Evolutionary conservation across 2,797 vertebrate species (phyloP).

Genomic region (Cheirogaleus major): DNA sequence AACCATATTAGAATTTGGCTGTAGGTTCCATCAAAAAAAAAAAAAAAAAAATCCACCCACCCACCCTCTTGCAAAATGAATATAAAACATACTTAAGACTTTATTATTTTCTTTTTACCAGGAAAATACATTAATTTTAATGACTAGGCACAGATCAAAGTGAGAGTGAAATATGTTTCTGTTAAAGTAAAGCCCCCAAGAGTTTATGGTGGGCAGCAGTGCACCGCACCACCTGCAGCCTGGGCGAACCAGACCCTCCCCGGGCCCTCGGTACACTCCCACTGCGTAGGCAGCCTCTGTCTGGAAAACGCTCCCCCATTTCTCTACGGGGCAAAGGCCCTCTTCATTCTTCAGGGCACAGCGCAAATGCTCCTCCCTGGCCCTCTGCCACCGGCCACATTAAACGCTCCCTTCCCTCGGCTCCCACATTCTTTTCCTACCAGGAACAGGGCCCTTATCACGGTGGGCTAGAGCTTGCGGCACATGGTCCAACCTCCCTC

Average conservation of each 20-base stretch:
- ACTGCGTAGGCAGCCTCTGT: no score
- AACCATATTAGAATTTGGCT: conserved; percentile 16
- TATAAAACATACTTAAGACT: neutral
- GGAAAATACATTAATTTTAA: conserved; percentile 41
- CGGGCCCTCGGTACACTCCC: neutral
- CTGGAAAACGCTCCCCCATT: neutral
- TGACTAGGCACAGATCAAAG: conserved; percentile 45
- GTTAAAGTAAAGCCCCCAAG: neutral
- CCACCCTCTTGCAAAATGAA: neutral
- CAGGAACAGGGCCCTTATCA: neutral
- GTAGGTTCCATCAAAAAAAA: neutral
- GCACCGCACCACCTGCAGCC: neutral
- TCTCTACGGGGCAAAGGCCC: neutral
- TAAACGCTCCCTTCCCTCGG: neutral
- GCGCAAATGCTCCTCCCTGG: neutral
- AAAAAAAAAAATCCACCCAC: neutral
- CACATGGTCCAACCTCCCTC: neutral
- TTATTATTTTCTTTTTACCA: conserved; percentile 15
- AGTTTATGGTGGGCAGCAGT: neutral
- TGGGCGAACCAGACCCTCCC: neutral
- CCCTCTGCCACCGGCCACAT: neutral
- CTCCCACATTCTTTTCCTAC: neutral
- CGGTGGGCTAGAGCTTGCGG: neutral
- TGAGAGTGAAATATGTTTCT: conserved; percentile 34
- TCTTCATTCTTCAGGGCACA: neutral